Conservation (phyloP, 2,113 vertebrate genomes). For the Oreotrochilus melanogaster region DNA sequence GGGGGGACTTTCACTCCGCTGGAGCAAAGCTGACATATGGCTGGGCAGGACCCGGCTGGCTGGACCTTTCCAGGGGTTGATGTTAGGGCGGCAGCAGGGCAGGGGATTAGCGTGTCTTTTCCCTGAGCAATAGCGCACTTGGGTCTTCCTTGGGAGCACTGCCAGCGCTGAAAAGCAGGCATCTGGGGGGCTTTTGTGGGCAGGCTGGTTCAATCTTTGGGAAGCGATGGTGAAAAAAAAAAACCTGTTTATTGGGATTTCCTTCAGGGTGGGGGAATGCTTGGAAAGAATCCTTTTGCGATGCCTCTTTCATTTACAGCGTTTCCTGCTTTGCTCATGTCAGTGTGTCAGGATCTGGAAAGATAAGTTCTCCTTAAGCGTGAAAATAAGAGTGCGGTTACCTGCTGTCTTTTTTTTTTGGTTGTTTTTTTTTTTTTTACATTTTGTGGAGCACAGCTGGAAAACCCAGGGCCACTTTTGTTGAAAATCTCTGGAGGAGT, state of each 20-base stretch:
- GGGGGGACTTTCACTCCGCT: neutral
- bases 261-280: neutral
- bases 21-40: constrained; percentile 15
- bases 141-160: neutral
- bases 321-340: neutral
- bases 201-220: neutral
- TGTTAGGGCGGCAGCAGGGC: neutral
- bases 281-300: neutral
- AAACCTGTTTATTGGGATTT: neutral
- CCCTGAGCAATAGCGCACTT: neutral
- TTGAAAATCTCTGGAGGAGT: neutral
- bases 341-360: neutral
- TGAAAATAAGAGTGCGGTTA: constrained; percentile 6
- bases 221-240: neutral
- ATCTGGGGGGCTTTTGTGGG: neutral
- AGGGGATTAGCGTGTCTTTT: constrained; percentile 8
- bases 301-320: neutral
- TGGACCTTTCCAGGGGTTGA: neutral
- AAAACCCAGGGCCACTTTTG: neutral
- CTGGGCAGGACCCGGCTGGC: constrained; percentile 14
- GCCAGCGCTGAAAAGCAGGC: neutral
- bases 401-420: neutral
- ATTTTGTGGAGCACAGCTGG: constrained; percentile 4
- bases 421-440: neutral
- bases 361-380: neutral